Percentiles rank a stretch among this genome's conserved stretches.
Evolutionary conservation across 1,140 invertebrate genomes (phyloP).

Genomic region (Heliconius congener): DNA sequence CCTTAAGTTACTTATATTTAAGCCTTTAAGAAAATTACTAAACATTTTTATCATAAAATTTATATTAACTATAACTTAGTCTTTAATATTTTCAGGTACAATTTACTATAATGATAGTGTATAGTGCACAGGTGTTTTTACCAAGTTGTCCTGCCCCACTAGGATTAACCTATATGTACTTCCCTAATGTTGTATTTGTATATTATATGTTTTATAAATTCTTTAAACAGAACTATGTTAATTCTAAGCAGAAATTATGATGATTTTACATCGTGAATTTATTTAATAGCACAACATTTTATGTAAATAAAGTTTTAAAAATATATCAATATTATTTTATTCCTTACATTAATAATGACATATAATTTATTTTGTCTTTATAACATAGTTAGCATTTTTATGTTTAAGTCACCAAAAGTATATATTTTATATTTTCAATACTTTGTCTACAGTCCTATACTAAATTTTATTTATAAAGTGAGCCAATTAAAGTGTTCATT

Average conservation of each 20-base stretch:
- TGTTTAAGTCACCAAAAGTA: background rate
- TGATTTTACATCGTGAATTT: background rate
- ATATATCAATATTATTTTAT: background rate
- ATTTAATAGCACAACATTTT: background rate
- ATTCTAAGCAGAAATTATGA: background rate
- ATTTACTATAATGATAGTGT: conserved; percentile 84
- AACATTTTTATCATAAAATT: too few relatives aligned
- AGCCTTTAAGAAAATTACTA: too few relatives aligned
- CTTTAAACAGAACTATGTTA: background rate
- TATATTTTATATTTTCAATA: background rate
- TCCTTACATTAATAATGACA: background rate
- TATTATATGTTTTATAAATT: conserved; percentile 86
- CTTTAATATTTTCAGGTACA: conserved; percentile 82
- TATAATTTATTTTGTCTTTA: background rate
- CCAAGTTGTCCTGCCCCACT: conserved; percentile 82
- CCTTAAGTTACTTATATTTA: too few relatives aligned
- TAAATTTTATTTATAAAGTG: background rate
- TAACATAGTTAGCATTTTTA: background rate
- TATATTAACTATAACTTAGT: background rate
- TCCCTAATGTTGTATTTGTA: conserved; percentile 84
- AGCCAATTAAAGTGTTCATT: background rate
- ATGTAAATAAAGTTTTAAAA: background rate
- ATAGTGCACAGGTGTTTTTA: conserved; percentile 80
- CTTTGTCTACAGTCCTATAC: background rate
- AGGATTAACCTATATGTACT: conserved; percentile 79